Evolutionary conservation across 1,140 invertebrate genomes (phyloP).

Genomic region (Leucophenga varia): DNA sequence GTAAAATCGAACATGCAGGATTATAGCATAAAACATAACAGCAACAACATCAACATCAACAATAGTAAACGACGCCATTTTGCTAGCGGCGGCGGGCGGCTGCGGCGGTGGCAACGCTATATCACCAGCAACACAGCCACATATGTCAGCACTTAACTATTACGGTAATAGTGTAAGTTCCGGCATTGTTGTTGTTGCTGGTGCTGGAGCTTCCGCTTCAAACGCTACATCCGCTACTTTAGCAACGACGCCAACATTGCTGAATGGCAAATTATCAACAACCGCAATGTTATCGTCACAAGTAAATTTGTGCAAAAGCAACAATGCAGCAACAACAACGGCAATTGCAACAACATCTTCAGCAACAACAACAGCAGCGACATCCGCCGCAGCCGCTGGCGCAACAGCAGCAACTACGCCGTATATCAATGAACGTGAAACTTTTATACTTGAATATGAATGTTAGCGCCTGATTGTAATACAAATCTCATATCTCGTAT

Average conservation of each 20-base stretch:
- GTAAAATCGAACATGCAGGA: neutral
- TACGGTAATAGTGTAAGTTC: slow-evolving; percentile 29
- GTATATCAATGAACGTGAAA: slow-evolving; percentile 22
- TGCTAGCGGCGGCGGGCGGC: slow-evolving; percentile 24
- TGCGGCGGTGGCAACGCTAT: slow-evolving; percentile 10
- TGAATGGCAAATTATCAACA: slow-evolving; percentile 45
- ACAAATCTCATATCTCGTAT: no score
- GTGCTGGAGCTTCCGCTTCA: slow-evolving; percentile 17
- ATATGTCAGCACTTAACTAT: slow-evolving; percentile 43
- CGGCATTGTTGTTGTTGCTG: neutral
- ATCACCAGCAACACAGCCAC: slow-evolving; percentile 15
- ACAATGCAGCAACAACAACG: slow-evolving; percentile 10
- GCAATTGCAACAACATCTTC: slow-evolving; percentile 3
- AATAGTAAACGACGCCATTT: slow-evolving; percentile 26
- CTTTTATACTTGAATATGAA: slow-evolving; percentile 51
- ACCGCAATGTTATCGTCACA: slow-evolving; percentile 47
- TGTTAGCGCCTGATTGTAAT: slow-evolving; percentile 44
- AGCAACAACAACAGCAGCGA: slow-evolving; percentile 12
- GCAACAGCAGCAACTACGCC: neutral
- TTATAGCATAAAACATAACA: neutral
- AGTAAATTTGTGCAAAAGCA: slow-evolving; percentile 36
- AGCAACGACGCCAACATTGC: slow-evolving; percentile 15
- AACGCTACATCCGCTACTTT: slow-evolving; percentile 14
- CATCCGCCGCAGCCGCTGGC: slow-evolving; percentile 1
- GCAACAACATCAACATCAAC: slow-evolving; percentile 17